Evolutionary conservation across 1,140 invertebrate species (phyloP).

Genomic region (Heterodera schachtii): DNA sequence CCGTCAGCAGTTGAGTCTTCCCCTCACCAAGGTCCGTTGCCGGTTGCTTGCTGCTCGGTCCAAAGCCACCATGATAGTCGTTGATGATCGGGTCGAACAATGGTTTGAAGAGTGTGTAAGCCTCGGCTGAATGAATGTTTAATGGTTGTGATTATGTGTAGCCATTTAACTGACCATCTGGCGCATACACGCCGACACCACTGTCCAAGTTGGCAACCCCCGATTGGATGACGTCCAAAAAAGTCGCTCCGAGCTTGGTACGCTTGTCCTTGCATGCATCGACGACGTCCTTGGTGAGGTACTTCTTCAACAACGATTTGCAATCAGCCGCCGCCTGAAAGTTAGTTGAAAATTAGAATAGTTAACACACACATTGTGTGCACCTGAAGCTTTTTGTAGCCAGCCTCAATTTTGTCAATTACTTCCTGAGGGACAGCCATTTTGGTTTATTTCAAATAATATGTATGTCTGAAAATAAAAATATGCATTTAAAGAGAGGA

Average conservation of each 20-base stretch:
- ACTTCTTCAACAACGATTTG: no score
- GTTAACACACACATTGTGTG: no score
- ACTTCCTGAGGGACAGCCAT: no score
- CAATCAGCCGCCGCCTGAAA: no score
- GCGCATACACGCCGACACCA: no score
- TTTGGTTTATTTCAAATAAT: no score
- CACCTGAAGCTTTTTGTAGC: not conserved
- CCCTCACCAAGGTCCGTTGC: constrained; percentile 83
- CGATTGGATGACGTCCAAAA: constrained; percentile 65
- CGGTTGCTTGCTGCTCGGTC: no score
- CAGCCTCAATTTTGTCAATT: not conserved
- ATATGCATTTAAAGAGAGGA: no score
- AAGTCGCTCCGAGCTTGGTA: constrained; percentile 63
- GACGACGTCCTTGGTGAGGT: no score
- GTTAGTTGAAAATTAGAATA: no score
- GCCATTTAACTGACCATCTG: not conserved
- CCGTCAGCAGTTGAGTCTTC: constrained; percentile 75
- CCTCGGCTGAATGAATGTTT: constrained; percentile 72
- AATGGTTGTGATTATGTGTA: constrained; percentile 67
- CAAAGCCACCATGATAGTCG: constrained; percentile 78
- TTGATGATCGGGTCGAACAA: constrained; percentile 83
- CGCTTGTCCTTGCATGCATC: not conserved
- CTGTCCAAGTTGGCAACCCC: constrained; percentile 70
- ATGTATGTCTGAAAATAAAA: no score
- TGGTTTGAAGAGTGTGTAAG: constrained; percentile 80